These are phyloP conservation scores for Anarsia innoxiella DNA, from an alignment of 2,888 invertebrate species.

Conservation along the genomic window DNA sequence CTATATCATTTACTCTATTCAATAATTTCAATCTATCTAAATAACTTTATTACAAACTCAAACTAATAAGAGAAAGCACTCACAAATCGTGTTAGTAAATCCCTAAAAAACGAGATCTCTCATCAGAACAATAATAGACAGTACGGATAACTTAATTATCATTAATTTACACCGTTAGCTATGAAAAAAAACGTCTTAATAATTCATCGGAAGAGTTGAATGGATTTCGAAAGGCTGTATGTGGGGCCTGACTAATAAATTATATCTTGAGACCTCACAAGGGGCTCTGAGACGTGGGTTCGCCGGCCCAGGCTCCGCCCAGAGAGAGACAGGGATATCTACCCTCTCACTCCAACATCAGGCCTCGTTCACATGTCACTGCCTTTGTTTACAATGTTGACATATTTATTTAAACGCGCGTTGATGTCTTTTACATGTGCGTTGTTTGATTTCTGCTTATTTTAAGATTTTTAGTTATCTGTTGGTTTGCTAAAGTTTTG, in stretches of 20 bases:
- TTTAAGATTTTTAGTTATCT: too few relatives aligned
- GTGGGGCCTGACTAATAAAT: constrained; percentile 69
- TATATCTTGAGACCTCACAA: constrained; percentile 66
- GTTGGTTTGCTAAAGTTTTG: too few relatives aligned
- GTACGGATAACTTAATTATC: constrained; percentile 53
- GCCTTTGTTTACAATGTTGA: background rate
- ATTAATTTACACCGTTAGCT: constrained; percentile 40
- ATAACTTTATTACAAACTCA: too few relatives aligned
- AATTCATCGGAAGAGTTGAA: constrained; percentile 49
- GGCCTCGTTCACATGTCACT: too few relatives aligned
- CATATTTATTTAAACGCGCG: too few relatives aligned
- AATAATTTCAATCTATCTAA: too few relatives aligned
- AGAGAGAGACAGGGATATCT: constrained; percentile 24
- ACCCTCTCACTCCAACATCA: constrained; percentile 1
- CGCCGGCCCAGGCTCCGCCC: constrained; percentile 52
- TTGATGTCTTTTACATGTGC: too few relatives aligned
- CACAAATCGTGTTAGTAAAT: constrained; percentile 24
- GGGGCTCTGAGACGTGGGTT: constrained; percentile 56
- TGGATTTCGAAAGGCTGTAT: constrained; percentile 51
- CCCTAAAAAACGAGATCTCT: constrained; percentile 24
- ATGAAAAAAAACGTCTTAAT: constrained; percentile 29
- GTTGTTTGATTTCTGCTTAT: too few relatives aligned
- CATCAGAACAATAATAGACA: constrained; percentile 36
- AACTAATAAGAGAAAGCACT: constrained; percentile 29
- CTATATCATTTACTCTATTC: too few relatives aligned